Evolutionary conservation across 2,113 vertebrate species (phyloP), one percentile per base, ranked within the genome.

Genomic region (Phaetusa simplex): DNA sequence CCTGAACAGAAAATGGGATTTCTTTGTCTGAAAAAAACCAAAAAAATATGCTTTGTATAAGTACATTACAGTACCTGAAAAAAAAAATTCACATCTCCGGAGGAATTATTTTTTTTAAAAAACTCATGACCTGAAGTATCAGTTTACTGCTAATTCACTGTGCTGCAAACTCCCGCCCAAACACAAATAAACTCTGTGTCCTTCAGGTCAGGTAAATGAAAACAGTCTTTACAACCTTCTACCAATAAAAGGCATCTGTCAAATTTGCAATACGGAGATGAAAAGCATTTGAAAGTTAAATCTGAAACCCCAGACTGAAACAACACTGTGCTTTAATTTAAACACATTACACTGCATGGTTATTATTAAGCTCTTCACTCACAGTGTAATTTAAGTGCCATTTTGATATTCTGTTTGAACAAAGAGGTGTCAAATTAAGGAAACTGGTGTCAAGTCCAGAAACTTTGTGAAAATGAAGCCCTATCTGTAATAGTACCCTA

Each of bases 381-480:
- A 56, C 78, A 92, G 62, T 11, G 43, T 82, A 95, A 96, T 95
- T 78, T 89, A 84, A 96, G 82, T 84, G 73, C 19, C 66, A 88
- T 93, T 96, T 91, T 82, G 71, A 97, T 92, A 90, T 79, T 90
- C 80, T 73, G 82, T 92, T 89, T 87, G 78, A 96, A 97, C 83
- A 81, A 94, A 94, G 95, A 96, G 53, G 45, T 95, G 86, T 91
- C 78, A 94, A 93, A 97, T 96, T 91, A 97, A 96, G 81, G 43
- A 95, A 95, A 90, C 30, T 11, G 3, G 50, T 94, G 91, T 94
- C 30, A 26, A 95, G 70, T 79, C 86, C 83, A 94, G 85, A 96
- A 91, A 66, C 52, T 38, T 76, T 78, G 52, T 87, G 42, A 95
- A 97, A 98, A 95, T 45, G 12, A 94, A 95, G 77, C 74, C 77